Percentiles rank a stretch among this genome's conserved stretches.
Conservation (phyloP, 92 coral and sea anemone genomes). For the Parazoanthus atlanticus region DNA sequence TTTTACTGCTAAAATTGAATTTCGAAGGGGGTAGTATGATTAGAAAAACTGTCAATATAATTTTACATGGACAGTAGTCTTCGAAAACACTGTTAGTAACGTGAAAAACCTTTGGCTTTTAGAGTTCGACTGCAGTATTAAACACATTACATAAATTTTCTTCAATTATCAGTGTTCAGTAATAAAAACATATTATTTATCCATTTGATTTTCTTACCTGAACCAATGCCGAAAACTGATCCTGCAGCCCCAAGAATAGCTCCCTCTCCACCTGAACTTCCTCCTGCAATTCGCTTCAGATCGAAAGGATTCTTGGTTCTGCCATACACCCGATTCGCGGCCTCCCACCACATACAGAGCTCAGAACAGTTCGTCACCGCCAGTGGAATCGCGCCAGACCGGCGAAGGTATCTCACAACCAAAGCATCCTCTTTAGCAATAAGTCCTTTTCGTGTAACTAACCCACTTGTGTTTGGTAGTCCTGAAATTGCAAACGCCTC, state of each 20-base stretch:
- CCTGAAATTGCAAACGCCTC: conserved; percentile 87
- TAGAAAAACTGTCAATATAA: too few species aligned
- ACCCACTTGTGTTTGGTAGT: conserved; percentile 87
- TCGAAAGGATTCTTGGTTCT: conserved; percentile 86
- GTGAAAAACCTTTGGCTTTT: neutral
- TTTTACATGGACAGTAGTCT: neutral
- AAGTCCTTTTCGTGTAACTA: conserved; percentile 75
- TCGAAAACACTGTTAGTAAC: neutral
- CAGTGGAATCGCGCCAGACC: conserved; percentile 85
- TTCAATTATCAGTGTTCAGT: neutral
- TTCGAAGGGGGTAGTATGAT: too few species aligned
- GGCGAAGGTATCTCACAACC: conserved; percentile 74
- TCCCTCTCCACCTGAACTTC: conserved; percentile 98
- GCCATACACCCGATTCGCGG: conserved; percentile 90
- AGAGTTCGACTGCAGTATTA: neutral
- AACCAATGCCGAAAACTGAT: conserved; percentile 90
- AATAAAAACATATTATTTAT: too few species aligned
- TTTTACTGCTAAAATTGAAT: too few species aligned
- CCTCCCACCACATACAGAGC: conserved; percentile 99
- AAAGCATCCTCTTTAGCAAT: conserved; percentile 81
- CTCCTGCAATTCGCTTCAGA: conserved; percentile 82
- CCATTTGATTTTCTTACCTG: conserved; percentile 65
- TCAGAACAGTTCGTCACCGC: conserved; percentile 92
- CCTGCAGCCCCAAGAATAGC: conserved; percentile 95
- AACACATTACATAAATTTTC: neutral